Evolutionary conservation across 2,113 vertebrate species (phyloP).

Genomic region (Morone chrysops): DNA sequence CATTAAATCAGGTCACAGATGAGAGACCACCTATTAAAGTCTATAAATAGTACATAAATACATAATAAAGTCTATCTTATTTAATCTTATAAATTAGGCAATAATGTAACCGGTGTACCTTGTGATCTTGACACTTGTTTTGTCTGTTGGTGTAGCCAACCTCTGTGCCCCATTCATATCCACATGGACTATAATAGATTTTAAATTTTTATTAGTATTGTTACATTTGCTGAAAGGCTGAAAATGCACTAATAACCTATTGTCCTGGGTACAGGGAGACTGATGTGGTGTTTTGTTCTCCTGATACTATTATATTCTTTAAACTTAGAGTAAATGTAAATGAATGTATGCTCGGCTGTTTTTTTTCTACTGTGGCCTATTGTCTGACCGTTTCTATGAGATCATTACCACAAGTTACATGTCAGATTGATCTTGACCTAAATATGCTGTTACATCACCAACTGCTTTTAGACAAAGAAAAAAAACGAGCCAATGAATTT

Average conservation of each 20-base stretch:
- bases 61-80: no score
- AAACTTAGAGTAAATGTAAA: neutral
- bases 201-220: neutral
- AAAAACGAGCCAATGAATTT: constrained; percentile 15
- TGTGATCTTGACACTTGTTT: constrained; percentile 26
- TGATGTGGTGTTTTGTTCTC: neutral
- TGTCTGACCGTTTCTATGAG: constrained; percentile 16
- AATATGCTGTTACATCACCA: constrained; percentile 67
- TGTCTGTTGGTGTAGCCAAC: constrained; percentile 20
- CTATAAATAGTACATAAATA: neutral
- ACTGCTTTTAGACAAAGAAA: constrained; percentile 46
- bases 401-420: constrained; percentile 21
- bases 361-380: constrained; percentile 1
- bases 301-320: constrained; percentile 12
- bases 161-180: neutral
- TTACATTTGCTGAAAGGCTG: neutral
- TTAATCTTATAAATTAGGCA: neutral
- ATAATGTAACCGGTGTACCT: neutral
- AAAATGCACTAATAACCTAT: neutral
- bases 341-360: neutral
- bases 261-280: constrained; percentile 1
- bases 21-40: neutral
- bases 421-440: constrained; percentile 61
- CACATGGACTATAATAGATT: neutral
- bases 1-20: neutral